Conservation (phyloP, 2,797 vertebrate species). For the Alauda arvensis region DNA sequence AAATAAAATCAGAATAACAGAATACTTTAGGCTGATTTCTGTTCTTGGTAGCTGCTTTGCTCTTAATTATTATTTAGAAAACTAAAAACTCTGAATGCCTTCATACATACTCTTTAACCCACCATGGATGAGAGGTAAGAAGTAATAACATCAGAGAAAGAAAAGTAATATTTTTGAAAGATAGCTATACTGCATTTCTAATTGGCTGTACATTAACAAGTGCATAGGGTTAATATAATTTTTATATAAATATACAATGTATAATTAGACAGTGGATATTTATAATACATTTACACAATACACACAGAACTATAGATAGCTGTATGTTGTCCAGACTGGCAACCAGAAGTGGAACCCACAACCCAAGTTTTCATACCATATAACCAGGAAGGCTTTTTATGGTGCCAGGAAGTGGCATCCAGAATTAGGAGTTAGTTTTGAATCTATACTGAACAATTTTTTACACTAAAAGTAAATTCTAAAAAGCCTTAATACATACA, state of each 20-base stretch:
- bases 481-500: not conserved
- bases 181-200: not conserved
- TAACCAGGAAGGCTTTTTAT: not conserved
- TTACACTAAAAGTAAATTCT: not conserved
- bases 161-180: not conserved
- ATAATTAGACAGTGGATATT: not conserved
- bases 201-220: not conserved
- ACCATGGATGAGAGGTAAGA: not conserved
- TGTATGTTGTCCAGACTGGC: not conserved
- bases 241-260: not conserved
- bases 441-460: not conserved
- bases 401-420: not conserved
- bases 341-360: not conserved
- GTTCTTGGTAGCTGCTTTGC: not conserved
- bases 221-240: not conserved
- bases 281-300: not conserved
- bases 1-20: not conserved
- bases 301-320: not conserved
- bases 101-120: not conserved
- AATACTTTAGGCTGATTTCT: not conserved
- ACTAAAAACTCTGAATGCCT: not conserved
- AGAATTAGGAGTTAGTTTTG: not conserved
- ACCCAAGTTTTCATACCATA: not conserved
- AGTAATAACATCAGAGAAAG: not conserved
- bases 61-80: not conserved